Base-by-base conservation (phyloP, 2,888 invertebrate species). In the Arctia plantaginis region DNA sequence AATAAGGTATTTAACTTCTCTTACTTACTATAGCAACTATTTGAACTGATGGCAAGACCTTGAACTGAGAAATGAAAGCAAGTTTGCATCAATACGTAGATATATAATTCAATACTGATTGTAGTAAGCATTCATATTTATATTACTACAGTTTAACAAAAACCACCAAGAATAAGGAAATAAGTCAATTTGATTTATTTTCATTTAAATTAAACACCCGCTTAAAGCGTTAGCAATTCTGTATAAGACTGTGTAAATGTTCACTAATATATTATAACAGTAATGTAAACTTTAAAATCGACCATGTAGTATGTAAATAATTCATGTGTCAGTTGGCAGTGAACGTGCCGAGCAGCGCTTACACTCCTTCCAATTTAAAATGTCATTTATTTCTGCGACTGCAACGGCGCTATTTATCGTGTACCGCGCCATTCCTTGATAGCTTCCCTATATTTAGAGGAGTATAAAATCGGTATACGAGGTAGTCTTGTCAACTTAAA, bases 341-440 rank as follows among this genome's bases (percentile, higher is more conserved):
- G 82, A 83, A 84, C 80, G 76, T 72, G 79, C 79, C 77, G 82
- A 78, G 80, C 79, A 80, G 84, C 88, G 85, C 86, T 87, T 86
- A 88, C 86, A 80, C 87, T 86, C 87, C 85, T 88, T 87, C 89
- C 90, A 90, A 91, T 91, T 91, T 91, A 89, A 91, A 91, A 90
- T 91, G 88, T 90, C 88, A 91, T 91, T 91, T 91, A 91, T 90
- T 90, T 90, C 88, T 89, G 85, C 87, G 86, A 89, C 87, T 87
- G 86, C 85, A 86, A 83, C 82, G 83, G 74, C 76, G 71, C 83
- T 83, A 79, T 84, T 76, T 80, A 74, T 80, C 73, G 77, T 72
- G 72, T 65, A 73, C 73, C 64, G 35, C 68, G 33, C 72, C 59
- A 74, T 66, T 62, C 73, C 80, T 84, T 82, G 85, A 81, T 82